phyloP scores from a whole-genome alignment of 1,140 invertebrate genomes.

The Maniola jurtina region DNA sequence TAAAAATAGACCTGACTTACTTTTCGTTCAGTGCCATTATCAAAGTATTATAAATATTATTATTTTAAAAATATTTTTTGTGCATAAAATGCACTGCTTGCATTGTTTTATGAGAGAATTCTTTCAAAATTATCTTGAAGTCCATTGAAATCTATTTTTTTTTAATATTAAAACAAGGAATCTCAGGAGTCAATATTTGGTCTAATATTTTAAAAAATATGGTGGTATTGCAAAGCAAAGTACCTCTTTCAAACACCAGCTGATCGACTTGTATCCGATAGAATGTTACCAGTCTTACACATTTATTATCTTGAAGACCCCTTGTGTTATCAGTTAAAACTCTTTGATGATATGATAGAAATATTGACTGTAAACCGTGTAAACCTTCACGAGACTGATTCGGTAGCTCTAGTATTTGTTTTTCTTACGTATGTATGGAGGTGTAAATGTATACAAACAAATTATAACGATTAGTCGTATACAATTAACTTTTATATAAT shows the following conservation, averaged over 20 bases:
- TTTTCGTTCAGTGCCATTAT: conserved; percentile 73
- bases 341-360: conserved; percentile 28
- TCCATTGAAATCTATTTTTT: conserved; percentile 40
- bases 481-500: too few species aligned
- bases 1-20: conserved; percentile 44
- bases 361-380: conserved; percentile 17
- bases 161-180: conserved; percentile 60
- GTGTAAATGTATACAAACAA: too few species aligned
- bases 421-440: too few species aligned
- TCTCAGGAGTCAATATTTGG: conserved; percentile 57
- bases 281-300: conserved; percentile 46
- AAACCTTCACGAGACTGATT: not conserved
- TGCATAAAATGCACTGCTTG: conserved; percentile 75
- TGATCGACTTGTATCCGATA: conserved; percentile 47
- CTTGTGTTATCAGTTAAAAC: conserved; percentile 13
- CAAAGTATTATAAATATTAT: conserved; percentile 69
- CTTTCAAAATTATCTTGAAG: conserved; percentile 43
- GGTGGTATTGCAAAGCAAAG: conserved; percentile 68
- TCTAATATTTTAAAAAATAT: conserved; percentile 29
- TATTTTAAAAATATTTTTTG: conserved; percentile 62
- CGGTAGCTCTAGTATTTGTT: not conserved
- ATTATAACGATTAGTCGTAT: too few species aligned
- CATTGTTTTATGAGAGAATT: conserved; percentile 58
- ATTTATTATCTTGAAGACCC: conserved; percentile 10
- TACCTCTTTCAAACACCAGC: conserved; percentile 37